A percentile compares a stretch with the other conserved stretches of the same genome.
phyloP scores from a whole-genome alignment of 2,888 invertebrate species.

The Sthenelais limicola region DNA sequence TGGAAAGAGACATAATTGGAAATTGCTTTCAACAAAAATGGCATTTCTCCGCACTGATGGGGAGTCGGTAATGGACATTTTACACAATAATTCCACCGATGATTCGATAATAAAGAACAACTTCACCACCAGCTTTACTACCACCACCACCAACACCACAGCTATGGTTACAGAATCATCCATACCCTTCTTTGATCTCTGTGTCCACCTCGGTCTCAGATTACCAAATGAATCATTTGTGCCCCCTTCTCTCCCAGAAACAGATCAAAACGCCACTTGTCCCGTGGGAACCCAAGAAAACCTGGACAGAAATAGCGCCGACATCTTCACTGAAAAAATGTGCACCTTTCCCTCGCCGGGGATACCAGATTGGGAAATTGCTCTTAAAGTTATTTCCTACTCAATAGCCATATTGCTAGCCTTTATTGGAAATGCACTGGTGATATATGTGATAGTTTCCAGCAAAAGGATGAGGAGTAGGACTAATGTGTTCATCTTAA shows the following conservation, averaged over 20 bases:
- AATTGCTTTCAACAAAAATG: too few relatives aligned
- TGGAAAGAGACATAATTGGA: too few relatives aligned
- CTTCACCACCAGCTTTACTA: too few relatives aligned
- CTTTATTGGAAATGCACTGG: neutral
- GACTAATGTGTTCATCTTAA: neutral
- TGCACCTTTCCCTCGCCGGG: neutral
- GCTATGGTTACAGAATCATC: too few relatives aligned
- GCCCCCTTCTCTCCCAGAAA: neutral
- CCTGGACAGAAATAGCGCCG: neutral
- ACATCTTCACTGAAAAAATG: neutral
- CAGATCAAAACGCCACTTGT: neutral
- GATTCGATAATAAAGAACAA: too few relatives aligned
- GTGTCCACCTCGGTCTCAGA: neutral
- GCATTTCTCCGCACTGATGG: too few relatives aligned
- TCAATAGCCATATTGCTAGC: neutral
- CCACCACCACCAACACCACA: too few relatives aligned
- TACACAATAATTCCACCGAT: too few relatives aligned
- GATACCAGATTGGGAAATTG: neutral
- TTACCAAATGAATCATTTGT: neutral
- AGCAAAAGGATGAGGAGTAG: neutral
- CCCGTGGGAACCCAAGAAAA: neutral
- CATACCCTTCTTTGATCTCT: neutral
- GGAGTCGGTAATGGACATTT: too few relatives aligned
- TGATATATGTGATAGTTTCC: neutral
- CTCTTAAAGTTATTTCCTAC: neutral